Evolutionary conservation across 2,113 vertebrate genomes (phyloP).

Genomic region (Onychorhynchus coronatus): DNA sequence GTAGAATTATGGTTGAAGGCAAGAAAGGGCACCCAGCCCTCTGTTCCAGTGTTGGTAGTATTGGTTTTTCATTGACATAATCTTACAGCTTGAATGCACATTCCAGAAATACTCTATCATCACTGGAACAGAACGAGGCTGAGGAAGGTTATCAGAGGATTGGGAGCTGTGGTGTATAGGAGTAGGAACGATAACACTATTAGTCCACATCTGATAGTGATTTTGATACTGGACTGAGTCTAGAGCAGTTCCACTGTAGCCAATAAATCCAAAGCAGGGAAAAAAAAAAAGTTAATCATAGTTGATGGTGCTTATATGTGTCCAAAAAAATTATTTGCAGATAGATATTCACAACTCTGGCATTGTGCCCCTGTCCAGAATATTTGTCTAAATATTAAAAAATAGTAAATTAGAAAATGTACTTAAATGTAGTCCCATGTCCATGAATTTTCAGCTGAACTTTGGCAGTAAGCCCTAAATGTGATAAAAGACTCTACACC

Average conservation of each 20-base stretch:
- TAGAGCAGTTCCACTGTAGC: not conserved
- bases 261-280: not conserved
- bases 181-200: not conserved
- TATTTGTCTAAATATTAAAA: constrained; percentile 22
- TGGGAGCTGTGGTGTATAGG: not conserved
- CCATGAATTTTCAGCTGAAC: constrained; percentile 4
- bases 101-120: not conserved
- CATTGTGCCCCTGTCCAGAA: not conserved
- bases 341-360: not conserved
- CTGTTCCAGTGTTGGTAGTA: not conserved
- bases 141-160: not conserved
- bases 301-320: not conserved
- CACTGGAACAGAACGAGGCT: not conserved
- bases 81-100: not conserved
- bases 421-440: not conserved
- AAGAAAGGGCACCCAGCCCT: not conserved
- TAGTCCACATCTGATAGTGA: not conserved
- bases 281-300: not conserved
- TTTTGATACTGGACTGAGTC: not conserved
- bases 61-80: not conserved
- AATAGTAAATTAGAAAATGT: not conserved
- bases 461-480: constrained; percentile 21
- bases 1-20: not conserved
- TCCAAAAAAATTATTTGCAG: not conserved
- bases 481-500: not conserved